Base-by-base conservation (phyloP, 1,140 invertebrate species). In the Bombus terrestris region DNA sequence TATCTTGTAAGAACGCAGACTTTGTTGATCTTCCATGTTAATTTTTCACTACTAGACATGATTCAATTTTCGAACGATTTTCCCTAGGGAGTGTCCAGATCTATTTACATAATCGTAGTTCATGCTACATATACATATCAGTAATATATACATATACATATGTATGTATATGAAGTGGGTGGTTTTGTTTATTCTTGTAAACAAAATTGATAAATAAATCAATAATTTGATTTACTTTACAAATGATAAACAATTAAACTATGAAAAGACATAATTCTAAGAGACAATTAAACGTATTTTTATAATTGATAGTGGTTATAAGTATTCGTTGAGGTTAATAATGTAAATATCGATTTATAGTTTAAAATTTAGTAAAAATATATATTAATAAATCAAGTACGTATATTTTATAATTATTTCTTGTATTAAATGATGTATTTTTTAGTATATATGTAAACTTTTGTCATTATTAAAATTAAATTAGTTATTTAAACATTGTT, bases 341-440 rank as follows among this genome's bases (percentile, higher is more conserved):
- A 62, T 35, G 43, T 43, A 39, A 64, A 82, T 75, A 62, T 28
- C 12, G 9, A 69, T 22, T 5, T 53, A 76, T 68, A 32, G 9
- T 69, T 57, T 57, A 13, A 69, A 83, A 39, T 83, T 57, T 9
- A 3, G 3, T 53, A 59, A 43, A 77, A 77, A 68, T 47, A 25
- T 77, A 80, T 57, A 66, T 47, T 22, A 53, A 57, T 43, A 53
- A 74, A 73, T 64, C 35, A 73, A 41, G 80, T 86, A 75, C 6
- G 62, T 81, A n/a, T 4, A 66, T 85, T 72, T 59, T 68, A 57
- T 35, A 25, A 32, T 72, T 18, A 41, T 13, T 41, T 53, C 3
- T 28, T 57, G 6, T 15, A 53, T 6, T 25, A 57, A 2, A 35
- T 47, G 9, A 10, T 10, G 25, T 39, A 18, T 35, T 66, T 32